phyloP scores from a whole-genome alignment of 2,113 vertebrate species.

The Blennius ocellaris region DNA sequence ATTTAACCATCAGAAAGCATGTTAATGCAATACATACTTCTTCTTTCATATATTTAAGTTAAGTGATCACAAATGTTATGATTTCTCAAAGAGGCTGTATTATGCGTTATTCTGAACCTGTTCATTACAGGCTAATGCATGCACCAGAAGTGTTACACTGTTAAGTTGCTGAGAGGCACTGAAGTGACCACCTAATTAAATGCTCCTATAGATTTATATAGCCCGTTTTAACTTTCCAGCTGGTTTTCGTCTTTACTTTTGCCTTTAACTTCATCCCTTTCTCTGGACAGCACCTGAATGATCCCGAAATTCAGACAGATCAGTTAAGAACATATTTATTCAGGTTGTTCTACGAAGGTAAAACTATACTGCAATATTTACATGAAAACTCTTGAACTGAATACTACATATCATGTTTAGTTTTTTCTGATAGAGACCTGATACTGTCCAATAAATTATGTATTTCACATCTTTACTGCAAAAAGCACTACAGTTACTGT shows the following conservation, averaged over 20 bases:
- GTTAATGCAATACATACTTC: constrained; percentile 13
- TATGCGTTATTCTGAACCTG: constrained; percentile 5
- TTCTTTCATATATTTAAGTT: too few relatives aligned
- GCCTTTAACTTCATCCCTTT: constrained; percentile 34
- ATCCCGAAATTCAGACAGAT: background rate
- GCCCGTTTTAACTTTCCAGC: constrained; percentile 29
- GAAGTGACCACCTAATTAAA: constrained; percentile 44
- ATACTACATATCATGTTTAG: too few relatives aligned
- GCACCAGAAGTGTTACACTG: constrained; percentile 20
- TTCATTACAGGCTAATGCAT: constrained; percentile 23
- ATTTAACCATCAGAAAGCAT: constrained; percentile 3
- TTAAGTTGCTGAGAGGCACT: constrained; percentile 34
- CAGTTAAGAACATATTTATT: background rate
- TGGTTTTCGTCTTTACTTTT: constrained; percentile 18
- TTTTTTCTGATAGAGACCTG: too few relatives aligned
- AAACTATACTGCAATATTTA: too few relatives aligned
- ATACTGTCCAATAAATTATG: too few relatives aligned
- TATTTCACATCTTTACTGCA: too few relatives aligned
- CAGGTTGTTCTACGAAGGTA: background rate
- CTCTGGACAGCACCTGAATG: background rate
- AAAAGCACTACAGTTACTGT: too few relatives aligned
- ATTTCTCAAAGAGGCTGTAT: background rate
- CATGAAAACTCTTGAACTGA: too few relatives aligned
- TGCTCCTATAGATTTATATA: constrained; percentile 41
- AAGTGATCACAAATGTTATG: background rate